Conservation (phyloP, 2,888 invertebrate species). For the Acanthosepion lycidas region DNA sequence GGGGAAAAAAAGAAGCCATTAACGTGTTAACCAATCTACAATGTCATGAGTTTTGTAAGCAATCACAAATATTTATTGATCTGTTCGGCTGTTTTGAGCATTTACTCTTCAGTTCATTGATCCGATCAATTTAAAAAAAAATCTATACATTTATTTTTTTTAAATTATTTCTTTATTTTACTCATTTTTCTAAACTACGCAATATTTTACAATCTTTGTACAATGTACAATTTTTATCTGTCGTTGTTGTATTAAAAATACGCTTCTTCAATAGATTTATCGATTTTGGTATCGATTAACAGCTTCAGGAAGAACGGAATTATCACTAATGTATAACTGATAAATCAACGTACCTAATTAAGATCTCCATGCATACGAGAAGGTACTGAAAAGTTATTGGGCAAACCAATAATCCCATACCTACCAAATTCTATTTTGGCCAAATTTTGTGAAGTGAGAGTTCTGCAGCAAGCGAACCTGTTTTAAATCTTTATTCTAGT, state of each 20-base stretch:
- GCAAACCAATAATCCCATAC: too few relatives aligned
- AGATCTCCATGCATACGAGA: not conserved
- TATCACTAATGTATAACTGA: not conserved
- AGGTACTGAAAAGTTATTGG: too few relatives aligned
- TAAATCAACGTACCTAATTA: not conserved
- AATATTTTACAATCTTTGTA: not conserved
- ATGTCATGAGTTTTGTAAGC: not conserved
- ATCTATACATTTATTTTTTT: not conserved
- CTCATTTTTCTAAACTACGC: not conserved
- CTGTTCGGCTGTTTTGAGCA: not conserved
- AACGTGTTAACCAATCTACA: not conserved
- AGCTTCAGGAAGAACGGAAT: not conserved
- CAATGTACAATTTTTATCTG: not conserved
- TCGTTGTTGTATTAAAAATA: not conserved
- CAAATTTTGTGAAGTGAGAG: too few relatives aligned
- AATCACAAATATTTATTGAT: constrained; percentile 5
- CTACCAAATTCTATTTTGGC: too few relatives aligned
- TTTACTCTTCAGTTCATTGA: not conserved
- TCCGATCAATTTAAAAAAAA: not conserved
- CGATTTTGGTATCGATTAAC: not conserved
- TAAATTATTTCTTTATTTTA: not conserved
- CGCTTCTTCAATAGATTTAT: not conserved
- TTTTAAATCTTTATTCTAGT: too few relatives aligned
- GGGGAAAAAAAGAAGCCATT: not conserved
- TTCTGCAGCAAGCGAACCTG: too few relatives aligned